A percentile compares a stretch with the other conserved stretches of the same genome.
These are phyloP conservation scores for Pelobates cultripes DNA, from an alignment of 2,797 vertebrate genomes.

Conservation along the genomic window DNA sequence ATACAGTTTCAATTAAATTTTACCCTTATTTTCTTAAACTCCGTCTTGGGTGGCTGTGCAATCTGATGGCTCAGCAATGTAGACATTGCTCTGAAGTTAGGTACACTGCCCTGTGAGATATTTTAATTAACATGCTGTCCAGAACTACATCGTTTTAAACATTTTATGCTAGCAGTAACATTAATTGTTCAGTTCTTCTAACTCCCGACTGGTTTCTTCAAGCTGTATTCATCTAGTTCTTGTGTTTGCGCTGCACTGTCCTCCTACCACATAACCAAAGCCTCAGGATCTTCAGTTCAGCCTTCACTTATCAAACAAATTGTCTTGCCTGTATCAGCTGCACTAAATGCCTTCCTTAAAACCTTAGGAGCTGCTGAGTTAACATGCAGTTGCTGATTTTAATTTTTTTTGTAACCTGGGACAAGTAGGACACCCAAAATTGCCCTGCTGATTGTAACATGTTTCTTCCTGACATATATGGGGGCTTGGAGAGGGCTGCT, in stretches of 20 bases:
- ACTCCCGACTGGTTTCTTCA: not conserved
- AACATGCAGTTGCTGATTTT: constrained; percentile 19
- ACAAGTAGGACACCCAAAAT: constrained; percentile 6
- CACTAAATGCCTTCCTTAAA: constrained; percentile 47
- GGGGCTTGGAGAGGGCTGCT: constrained; percentile 13
- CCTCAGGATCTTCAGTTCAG: constrained; percentile 9
- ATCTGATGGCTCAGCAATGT: no score
- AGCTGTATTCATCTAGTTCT: not conserved
- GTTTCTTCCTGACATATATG: not conserved
- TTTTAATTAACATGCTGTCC: no score
- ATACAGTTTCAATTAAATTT: no score
- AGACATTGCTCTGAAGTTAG: not conserved
- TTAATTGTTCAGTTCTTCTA: not conserved
- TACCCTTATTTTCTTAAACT: not conserved
- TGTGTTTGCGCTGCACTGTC: not conserved
- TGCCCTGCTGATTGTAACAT: constrained; percentile 3
- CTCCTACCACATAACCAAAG: not conserved
- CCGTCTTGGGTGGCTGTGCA: not conserved
- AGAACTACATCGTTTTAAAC: no score
- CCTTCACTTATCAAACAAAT: not conserved
- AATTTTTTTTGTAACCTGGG: constrained; percentile 6
- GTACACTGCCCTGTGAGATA: not conserved
- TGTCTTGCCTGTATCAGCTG: not conserved
- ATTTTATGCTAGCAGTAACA: not conserved
- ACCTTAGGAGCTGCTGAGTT: constrained; percentile 7